Base-by-base conservation (phyloP, 1,140 invertebrate species). In the Drosophila ercepeae region DNA sequence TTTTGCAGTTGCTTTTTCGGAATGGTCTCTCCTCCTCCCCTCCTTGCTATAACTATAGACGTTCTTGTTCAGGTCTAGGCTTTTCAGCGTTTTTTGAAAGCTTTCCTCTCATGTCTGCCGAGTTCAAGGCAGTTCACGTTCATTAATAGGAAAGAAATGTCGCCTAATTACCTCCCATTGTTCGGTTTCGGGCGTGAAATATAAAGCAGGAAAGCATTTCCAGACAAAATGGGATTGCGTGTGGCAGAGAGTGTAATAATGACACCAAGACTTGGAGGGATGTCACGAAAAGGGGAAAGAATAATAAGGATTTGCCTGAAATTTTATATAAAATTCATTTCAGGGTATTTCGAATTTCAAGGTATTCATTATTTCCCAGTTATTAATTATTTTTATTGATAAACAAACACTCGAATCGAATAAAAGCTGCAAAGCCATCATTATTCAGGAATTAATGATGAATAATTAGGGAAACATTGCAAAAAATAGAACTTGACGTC, bases 71-170 rank as follows among this genome's bases (percentile, higher is more conserved):
- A 13, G 16, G 75, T 63, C 42, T 73, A 34, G 21, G 34, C 46
- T 44, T 65, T 74, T 65, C 16, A 32, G 45, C 29, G 52, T 71
- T 48, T 34, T 41, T 4, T 60, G 32, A 48, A 52, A 48, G 44
- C 23, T 16, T 41, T 44, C 50, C 19, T 49, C 4, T 32, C n/a
- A 11, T 16, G 36, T 41, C 48, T 13, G 19, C 51, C 18, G 60
- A 68, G 81, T 83, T 83, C 79, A 83, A 83, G 79, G 76, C 75
- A 55, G 81, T 83, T 83, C 81, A 75, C n/a, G n/a, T 71, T 72
- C 70, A 71, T 78, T 61, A 60, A 49, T n/a, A 27, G 21, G n/a
- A n/a, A n/a, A n/a, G 7, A 39, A 65, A 25, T 41, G 48, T 49
- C 48, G 23, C 27, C 27, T 73, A 73, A 73, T 73, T 73, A 73